Conservation (phyloP, 2,888 invertebrate species). For the Miltochrista miniata region DNA sequence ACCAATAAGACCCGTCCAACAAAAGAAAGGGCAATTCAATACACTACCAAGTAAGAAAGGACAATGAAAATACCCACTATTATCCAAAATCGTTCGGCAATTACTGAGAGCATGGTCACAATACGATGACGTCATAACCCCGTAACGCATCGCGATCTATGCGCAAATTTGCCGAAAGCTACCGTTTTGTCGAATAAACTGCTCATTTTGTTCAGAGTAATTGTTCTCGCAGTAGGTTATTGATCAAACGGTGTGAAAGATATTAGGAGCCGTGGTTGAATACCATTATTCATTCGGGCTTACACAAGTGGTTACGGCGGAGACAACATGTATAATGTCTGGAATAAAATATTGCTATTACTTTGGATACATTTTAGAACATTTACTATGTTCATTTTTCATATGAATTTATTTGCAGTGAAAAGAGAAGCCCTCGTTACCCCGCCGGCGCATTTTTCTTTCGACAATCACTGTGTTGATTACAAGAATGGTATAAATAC, state of each 20-base stretch:
- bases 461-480: too few relatives aligned
- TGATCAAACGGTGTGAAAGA: constrained; percentile 11
- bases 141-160: constrained; percentile 30
- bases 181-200: constrained; percentile 36
- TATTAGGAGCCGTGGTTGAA: constrained; percentile 3
- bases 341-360: not conserved
- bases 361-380: not conserved
- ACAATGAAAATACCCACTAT: not conserved
- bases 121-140: constrained; percentile 31
- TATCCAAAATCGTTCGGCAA: constrained; percentile 1
- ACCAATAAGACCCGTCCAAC: not conserved
- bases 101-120: constrained; percentile 14
- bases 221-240: constrained; percentile 12
- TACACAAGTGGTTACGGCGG: not conserved
- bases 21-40: not conserved
- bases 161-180: constrained; percentile 39
- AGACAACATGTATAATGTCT: not conserved
- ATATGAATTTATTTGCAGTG: not conserved
- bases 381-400: not conserved
- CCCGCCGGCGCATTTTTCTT: too few relatives aligned
- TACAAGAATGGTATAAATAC: too few relatives aligned
- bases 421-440: too few relatives aligned
- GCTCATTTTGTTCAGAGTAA: constrained; percentile 15
- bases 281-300: constrained; percentile 4
- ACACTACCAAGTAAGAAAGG: not conserved